Evolutionary conservation across 1,140 invertebrate genomes (phyloP).

Genomic region (Sycophaga agraensis): DNA sequence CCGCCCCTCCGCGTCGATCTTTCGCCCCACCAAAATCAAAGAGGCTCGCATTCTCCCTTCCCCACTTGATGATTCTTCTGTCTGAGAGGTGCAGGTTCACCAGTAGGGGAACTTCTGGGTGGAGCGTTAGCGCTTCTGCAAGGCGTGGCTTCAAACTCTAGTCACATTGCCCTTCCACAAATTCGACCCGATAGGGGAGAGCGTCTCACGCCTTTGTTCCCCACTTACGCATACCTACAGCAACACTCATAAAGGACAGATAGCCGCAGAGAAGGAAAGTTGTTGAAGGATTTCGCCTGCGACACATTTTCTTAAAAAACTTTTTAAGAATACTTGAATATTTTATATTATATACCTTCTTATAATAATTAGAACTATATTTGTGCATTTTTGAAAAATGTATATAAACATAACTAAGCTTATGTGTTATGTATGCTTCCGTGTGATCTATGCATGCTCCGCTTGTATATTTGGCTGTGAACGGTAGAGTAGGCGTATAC

Average conservation of each 20-base stretch:
- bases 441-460: no score
- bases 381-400: no score
- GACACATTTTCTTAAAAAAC: slow-evolving; percentile 30
- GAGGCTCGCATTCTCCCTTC: slow-evolving; percentile 15
- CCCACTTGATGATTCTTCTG: slow-evolving; percentile 26
- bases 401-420: no score
- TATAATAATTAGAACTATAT: neutral
- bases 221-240: slow-evolving; percentile 31
- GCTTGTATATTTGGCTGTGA: no score
- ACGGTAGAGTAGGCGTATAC: no score
- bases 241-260: slow-evolving; percentile 32
- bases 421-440: no score
- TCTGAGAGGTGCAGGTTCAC: slow-evolving; percentile 19
- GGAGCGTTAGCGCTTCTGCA: slow-evolving; percentile 19
- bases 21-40: slow-evolving; percentile 34
- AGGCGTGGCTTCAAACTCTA: slow-evolving; percentile 28
- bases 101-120: slow-evolving; percentile 26
- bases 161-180: slow-evolving; percentile 22
- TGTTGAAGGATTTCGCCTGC: slow-evolving; percentile 30
- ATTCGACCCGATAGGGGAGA: slow-evolving; percentile 17
- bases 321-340: slow-evolving; percentile 12
- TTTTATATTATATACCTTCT: slow-evolving; percentile 1
- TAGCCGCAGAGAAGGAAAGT: slow-evolving; percentile 31
- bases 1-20: slow-evolving; percentile 49
- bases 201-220: slow-evolving; percentile 32